phyloP scores from a whole-genome alignment of 2,113 vertebrate genomes.

The Erinaceus europaeus region DNA sequence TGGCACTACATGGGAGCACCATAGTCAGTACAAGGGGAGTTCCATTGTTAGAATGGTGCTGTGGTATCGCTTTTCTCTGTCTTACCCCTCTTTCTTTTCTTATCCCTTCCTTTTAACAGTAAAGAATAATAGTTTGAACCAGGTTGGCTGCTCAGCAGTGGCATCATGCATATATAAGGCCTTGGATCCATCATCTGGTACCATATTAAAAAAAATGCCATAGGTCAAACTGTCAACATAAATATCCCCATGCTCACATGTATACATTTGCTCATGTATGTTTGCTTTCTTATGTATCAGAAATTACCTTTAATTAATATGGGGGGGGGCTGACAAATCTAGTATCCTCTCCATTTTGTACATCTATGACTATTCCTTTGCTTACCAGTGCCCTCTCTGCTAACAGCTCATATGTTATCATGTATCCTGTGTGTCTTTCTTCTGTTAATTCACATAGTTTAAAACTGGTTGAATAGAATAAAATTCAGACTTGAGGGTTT shows the following conservation, averaged over 20 bases:
- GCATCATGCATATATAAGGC: no score
- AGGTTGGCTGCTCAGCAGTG: no score
- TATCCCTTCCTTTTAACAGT: no score
- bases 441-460: not conserved
- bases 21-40: no score
- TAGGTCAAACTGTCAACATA: not conserved
- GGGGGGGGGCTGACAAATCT: no score
- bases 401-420: not conserved
- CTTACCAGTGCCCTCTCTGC: not conserved
- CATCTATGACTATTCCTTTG: not conserved
- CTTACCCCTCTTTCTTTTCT: no score
- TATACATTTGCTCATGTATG: not conserved
- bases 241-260: rapidly evolving
- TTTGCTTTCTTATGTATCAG: not conserved
- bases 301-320: no score
- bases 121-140: no score
- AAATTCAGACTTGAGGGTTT: not conserved
- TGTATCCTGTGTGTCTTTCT: not conserved
- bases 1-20: not conserved
- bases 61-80: no score
- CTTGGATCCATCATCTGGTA: no score
- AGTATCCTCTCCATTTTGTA: not conserved
- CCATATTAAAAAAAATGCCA: no score
- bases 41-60: no score
- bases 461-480: not conserved